phyloP scores from a whole-genome alignment of 2,113 vertebrate genomes.

The Sapayoa aenigma region DNA sequence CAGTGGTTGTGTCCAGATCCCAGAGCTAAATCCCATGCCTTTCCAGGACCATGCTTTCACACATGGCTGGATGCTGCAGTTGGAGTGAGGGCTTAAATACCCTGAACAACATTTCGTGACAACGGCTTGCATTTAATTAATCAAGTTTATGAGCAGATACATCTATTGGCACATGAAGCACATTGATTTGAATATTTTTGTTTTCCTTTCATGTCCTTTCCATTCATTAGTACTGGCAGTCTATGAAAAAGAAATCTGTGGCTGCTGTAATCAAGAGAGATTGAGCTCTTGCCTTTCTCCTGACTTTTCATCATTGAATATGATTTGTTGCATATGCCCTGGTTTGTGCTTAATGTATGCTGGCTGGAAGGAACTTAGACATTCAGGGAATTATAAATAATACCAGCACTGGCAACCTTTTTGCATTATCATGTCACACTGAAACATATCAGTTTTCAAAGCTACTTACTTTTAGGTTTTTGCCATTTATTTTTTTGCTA shows the following conservation, averaged over 20 bases:
- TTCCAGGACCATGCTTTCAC: background rate
- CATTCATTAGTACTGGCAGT: conserved; percentile 11
- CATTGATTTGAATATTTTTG: background rate
- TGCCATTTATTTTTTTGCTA: background rate
- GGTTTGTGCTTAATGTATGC: background rate
- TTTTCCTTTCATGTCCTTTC: conserved; percentile 20
- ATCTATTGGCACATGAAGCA: background rate
- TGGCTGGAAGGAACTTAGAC: conserved; percentile 34
- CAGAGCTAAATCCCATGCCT: background rate
- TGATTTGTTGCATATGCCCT: conserved; percentile 48
- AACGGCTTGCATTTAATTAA: background rate
- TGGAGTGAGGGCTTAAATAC: background rate
- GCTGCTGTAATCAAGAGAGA: conserved; percentile 33
- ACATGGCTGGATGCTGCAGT: background rate
- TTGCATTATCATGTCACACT: background rate
- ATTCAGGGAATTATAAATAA: conserved; percentile 6
- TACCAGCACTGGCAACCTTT: background rate
- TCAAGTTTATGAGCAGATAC: background rate
- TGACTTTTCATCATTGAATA: conserved; percentile 12
- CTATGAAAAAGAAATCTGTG: conserved; percentile 36
- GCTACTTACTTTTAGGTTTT: background rate
- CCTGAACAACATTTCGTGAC: background rate
- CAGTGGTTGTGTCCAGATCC: background rate
- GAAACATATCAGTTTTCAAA: background rate
- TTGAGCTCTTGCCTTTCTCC: conserved; percentile 28